These are phyloP conservation scores for Branchellion lobata DNA, from an alignment of 2,888 invertebrate genomes.

Conservation along the genomic window DNA sequence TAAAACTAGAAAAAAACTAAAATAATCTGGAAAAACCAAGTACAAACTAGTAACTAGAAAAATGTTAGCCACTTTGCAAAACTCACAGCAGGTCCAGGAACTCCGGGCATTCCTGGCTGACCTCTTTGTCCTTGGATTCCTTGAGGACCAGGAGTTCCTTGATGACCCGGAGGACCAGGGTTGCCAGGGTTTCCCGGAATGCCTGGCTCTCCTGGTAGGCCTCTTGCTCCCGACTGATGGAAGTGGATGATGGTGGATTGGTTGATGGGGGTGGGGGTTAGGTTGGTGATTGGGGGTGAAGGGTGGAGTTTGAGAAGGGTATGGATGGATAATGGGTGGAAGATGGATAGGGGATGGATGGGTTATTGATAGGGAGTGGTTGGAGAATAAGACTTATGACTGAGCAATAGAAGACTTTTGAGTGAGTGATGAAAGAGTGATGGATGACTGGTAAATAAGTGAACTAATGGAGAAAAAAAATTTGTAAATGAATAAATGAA, in stretches of 20 bases:
- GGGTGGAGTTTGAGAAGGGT: not conserved
- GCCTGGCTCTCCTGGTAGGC: conserved; percentile 56
- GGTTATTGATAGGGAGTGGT: too few relatives aligned
- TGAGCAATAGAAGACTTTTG: too few relatives aligned
- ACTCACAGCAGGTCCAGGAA: conserved; percentile 61
- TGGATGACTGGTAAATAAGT: too few relatives aligned
- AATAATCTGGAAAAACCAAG: conserved; percentile 62
- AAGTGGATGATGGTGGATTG: too few relatives aligned
- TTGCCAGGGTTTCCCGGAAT: conserved; percentile 66
- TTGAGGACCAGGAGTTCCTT: conserved; percentile 63
- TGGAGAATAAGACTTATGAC: too few relatives aligned
- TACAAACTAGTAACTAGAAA: not conserved
- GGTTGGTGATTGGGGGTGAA: not conserved
- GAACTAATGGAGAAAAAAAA: too few relatives aligned
- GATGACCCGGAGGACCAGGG: conserved; percentile 68
- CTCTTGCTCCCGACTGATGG: conserved; percentile 60
- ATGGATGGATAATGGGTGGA: too few relatives aligned
- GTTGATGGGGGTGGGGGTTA: not conserved
- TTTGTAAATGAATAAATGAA: too few relatives aligned
- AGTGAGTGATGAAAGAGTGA: too few relatives aligned
- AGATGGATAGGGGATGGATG: too few relatives aligned
- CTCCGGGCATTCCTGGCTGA: conserved; percentile 55
- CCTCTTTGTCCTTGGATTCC: conserved; percentile 53
- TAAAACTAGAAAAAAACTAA: conserved; percentile 69
- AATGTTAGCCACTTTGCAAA: too few relatives aligned